phyloP scores from a whole-genome alignment of 2,797 vertebrate species.

The Poliocrania exsul region DNA sequence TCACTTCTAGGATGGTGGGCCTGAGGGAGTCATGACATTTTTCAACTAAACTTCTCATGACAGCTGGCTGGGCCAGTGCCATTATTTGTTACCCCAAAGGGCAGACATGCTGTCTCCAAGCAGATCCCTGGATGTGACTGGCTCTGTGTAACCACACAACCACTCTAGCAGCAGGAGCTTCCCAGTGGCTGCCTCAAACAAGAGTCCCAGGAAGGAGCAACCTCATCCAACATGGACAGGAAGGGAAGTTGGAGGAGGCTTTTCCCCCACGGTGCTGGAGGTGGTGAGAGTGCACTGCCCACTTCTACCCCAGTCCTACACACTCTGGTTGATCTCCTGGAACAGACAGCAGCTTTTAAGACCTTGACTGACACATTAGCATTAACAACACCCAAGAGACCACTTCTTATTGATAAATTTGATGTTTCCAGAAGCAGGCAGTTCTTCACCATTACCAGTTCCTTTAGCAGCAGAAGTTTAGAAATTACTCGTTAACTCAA shows the following conservation, averaged over 20 bases:
- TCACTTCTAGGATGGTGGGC: not conserved
- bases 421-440: not conserved
- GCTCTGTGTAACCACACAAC: not conserved
- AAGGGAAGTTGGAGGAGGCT: not conserved
- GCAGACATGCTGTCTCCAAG: not conserved
- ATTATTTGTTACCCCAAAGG: not conserved
- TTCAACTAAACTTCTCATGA: not conserved
- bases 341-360: not conserved
- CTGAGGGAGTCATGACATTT: not conserved
- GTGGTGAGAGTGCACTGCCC: not conserved
- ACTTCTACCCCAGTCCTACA: not conserved
- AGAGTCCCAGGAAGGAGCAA: not conserved
- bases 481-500: not conserved
- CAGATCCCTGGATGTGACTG: not conserved
- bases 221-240: not conserved
- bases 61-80: not conserved
- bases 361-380: not conserved
- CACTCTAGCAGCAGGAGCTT: not conserved
- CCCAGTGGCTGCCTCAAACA: not conserved
- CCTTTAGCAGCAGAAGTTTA: slow-evolving; percentile 7
- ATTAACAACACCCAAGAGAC: not conserved
- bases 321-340: not conserved
- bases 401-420: not conserved
- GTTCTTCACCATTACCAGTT: not conserved
- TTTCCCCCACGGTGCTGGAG: not conserved